Evolutionary conservation across 2,797 vertebrate genomes (phyloP).

Genomic region (Ctenochaetus hawaiiensis): DNA sequence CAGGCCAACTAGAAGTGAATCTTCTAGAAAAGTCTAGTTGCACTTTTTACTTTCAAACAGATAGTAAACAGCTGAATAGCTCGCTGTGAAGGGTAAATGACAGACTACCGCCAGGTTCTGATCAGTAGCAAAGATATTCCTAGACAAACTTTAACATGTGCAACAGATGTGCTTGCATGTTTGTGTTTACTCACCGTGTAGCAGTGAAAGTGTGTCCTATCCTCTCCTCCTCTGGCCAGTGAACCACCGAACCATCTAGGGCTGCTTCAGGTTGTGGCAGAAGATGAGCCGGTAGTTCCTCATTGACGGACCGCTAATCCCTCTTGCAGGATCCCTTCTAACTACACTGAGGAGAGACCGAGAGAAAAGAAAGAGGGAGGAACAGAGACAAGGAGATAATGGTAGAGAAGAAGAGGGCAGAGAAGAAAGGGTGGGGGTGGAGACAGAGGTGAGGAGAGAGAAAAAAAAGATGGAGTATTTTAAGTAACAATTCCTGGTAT

Average conservation of each 20-base stretch:
- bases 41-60: not conserved
- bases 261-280: conserved; percentile 99
- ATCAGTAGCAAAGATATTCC: not conserved
- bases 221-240: conserved; percentile 93
- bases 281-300: conserved; percentile 99
- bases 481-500: conserved; percentile 4
- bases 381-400: not conserved
- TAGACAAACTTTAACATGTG: not conserved
- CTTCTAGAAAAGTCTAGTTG: not conserved
- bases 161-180: not conserved
- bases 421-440: conserved; percentile 6
- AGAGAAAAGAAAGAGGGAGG: conserved; percentile 4
- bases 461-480: conserved; percentile 8
- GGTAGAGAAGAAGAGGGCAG: conserved; percentile 3
- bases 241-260: conserved; percentile 96
- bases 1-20: not conserved
- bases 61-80: too few species aligned
- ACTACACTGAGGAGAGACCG: conserved; percentile 84
- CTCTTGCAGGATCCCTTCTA: conserved; percentile 92
- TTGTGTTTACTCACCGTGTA: conserved; percentile 88
- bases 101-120: not conserved
- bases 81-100: not conserved
- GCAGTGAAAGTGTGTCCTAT: conserved; percentile 89
- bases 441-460: conserved; percentile 22
- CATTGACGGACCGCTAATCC: conserved; percentile 99